phyloP scores from a whole-genome alignment of 2,888 invertebrate genomes.

The Mantis religiosa region DNA sequence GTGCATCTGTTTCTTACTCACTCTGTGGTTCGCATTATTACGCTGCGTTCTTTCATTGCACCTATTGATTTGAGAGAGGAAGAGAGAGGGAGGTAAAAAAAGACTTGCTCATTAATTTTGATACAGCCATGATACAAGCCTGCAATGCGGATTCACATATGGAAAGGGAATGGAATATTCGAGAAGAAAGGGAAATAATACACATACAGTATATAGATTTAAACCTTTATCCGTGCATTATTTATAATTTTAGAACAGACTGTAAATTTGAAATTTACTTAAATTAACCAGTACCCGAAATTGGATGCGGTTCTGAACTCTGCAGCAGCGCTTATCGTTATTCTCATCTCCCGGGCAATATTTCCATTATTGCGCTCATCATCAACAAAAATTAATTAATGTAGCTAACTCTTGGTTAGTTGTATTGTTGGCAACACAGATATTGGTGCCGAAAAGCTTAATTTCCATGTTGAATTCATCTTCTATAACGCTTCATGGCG shows the following conservation, averaged over 20 bases:
- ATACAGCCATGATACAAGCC: not conserved
- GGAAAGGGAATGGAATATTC: not conserved
- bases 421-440: too few species aligned
- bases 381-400: too few species aligned
- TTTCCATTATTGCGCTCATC: too few species aligned
- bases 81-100: not conserved
- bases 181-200: not conserved
- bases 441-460: too few species aligned
- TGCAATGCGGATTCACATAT: not conserved
- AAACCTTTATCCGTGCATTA: not conserved
- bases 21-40: not conserved
- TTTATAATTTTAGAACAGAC: not conserved
- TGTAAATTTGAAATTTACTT: not conserved
- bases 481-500: too few species aligned
- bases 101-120: not conserved
- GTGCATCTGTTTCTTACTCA: not conserved
- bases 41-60: not conserved
- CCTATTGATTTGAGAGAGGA: not conserved
- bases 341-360: too few species aligned
- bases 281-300: not conserved
- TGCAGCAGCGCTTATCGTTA: too few species aligned
- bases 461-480: too few species aligned
- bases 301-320: too few species aligned
- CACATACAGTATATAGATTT: not conserved
- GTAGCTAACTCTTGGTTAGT: too few species aligned